Conservation (phyloP, 2,113 vertebrate species). For the Eulemur macaco region DNA sequence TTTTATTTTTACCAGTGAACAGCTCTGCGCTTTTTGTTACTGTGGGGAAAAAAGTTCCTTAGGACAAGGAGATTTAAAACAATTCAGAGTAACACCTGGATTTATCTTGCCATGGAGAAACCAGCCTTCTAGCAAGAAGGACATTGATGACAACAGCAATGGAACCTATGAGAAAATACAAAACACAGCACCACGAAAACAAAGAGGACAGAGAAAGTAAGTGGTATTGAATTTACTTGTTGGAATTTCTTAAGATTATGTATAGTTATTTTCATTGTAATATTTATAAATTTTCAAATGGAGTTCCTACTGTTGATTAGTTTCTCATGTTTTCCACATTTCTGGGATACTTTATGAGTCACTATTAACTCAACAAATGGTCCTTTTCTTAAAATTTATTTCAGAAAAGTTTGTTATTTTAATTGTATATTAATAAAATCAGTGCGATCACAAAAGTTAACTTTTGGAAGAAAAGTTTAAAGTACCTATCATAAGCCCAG, state of each 20-base stretch:
- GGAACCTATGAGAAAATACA: constrained; percentile 86
- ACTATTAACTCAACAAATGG: neutral
- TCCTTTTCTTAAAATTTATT: neutral
- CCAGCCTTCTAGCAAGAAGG: constrained; percentile 88
- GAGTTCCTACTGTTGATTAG: neutral
- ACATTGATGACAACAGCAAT: constrained; percentile 86
- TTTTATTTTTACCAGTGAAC: constrained; percentile 86
- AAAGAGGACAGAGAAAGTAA: constrained; percentile 89
- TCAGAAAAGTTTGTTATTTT: neutral
- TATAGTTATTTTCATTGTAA: neutral
- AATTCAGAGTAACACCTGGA: constrained; percentile 93
- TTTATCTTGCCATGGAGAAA: constrained; percentile 87
- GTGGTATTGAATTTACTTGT: constrained; percentile 48
- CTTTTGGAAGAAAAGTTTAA: fast-evolving
- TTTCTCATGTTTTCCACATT: neutral
- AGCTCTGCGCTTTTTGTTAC: constrained; percentile 98
- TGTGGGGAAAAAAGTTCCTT: constrained; percentile 92
- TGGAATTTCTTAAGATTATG: neutral
- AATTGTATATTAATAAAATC: neutral
- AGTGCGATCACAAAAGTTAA: fast-evolving
- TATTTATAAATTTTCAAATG: neutral
- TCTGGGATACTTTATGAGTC: neutral
- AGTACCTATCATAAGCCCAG: neutral
- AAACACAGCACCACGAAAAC: constrained; percentile 82
- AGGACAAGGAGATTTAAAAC: constrained; percentile 95